phyloP scores from a whole-genome alignment of 2,888 invertebrate genomes.

The Nymphalis polychloros region DNA sequence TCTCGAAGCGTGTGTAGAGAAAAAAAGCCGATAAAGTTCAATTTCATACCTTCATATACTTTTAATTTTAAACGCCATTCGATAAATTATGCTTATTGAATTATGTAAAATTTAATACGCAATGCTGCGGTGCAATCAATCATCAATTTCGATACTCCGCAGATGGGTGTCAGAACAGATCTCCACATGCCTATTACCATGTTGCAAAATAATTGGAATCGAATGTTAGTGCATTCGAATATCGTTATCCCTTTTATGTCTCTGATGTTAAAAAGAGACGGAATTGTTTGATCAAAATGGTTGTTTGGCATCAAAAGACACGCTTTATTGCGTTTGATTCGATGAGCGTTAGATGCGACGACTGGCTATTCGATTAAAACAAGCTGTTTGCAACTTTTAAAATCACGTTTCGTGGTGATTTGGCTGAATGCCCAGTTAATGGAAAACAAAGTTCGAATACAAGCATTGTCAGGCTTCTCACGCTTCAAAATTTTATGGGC shows the following conservation, averaged over 20 bases:
- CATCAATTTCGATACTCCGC: constrained; percentile 3
- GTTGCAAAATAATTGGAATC: constrained; percentile 15
- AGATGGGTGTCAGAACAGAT: not conserved
- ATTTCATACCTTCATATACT: too few species aligned
- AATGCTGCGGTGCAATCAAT: not conserved
- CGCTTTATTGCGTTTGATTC: constrained; percentile 35
- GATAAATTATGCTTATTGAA: not conserved
- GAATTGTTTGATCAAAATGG: constrained; percentile 11
- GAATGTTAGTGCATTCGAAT: not conserved
- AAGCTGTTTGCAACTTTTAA: constrained; percentile 57
- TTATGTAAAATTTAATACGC: not conserved
- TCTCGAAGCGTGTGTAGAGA: too few species aligned
- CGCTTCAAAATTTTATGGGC: constrained; percentile 6
- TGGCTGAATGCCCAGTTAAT: constrained; percentile 11
- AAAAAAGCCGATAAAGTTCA: too few species aligned
- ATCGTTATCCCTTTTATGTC: not conserved
- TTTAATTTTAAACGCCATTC: too few species aligned
- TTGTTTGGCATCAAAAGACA: constrained; percentile 22
- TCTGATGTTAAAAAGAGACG: constrained; percentile 18
- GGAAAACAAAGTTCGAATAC: constrained; percentile 3
- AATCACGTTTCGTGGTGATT: constrained; percentile 53
- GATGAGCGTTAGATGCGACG: constrained; percentile 23
- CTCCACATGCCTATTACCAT: constrained; percentile 9
- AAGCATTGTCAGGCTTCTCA: not conserved
- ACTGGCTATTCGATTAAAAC: constrained; percentile 66